Evolutionary conservation across 2,113 vertebrate genomes (phyloP).

Genomic region (Forbesichthys papilliferus): DNA sequence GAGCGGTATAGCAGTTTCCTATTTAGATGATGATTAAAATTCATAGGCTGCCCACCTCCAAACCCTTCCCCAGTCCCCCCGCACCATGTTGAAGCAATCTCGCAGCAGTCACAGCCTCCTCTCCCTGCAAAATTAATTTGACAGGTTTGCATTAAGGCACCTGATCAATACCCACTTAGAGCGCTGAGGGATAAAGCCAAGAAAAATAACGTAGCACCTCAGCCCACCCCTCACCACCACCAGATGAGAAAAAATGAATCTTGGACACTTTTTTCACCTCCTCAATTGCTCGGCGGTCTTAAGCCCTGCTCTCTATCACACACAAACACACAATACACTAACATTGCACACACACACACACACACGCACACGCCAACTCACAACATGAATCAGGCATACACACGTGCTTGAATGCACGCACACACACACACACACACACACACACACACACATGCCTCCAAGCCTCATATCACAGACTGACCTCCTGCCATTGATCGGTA

Average conservation of each 20-base stretch:
- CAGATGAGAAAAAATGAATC: constrained; percentile 99
- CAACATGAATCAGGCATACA: not conserved
- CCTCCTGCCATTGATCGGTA: constrained; percentile 97
- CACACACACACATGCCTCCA: constrained; percentile 39
- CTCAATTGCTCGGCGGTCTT: constrained; percentile 63
- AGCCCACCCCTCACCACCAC: constrained; percentile 66
- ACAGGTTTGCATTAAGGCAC: constrained; percentile 99
- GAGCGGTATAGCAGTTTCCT: constrained; percentile 82
- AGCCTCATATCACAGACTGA: constrained; percentile 80
- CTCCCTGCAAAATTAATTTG: constrained; percentile 99
- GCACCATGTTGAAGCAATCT: constrained; percentile 93
- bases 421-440: constrained; percentile 31
- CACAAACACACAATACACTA: constrained; percentile 1
- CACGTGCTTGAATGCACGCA: constrained; percentile 18
- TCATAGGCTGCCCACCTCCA: constrained; percentile 88
- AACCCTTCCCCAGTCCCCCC: constrained; percentile 34
- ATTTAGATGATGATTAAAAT: constrained; percentile 96
- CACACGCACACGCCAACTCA: not conserved
- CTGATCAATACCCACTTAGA: constrained; percentile 99
- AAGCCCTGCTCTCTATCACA: constrained; percentile 94
- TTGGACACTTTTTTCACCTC: constrained; percentile 85
- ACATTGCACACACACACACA: not conserved
- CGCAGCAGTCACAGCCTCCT: constrained; percentile 93
- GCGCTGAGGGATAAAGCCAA: constrained; percentile 95
- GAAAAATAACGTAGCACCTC: constrained; percentile 92